Percentiles rank a stretch among this genome's conserved stretches.
These are phyloP conservation scores for Adineta ricciae DNA, from an alignment of 2,888 invertebrate genomes.

Conservation along the genomic window DNA sequence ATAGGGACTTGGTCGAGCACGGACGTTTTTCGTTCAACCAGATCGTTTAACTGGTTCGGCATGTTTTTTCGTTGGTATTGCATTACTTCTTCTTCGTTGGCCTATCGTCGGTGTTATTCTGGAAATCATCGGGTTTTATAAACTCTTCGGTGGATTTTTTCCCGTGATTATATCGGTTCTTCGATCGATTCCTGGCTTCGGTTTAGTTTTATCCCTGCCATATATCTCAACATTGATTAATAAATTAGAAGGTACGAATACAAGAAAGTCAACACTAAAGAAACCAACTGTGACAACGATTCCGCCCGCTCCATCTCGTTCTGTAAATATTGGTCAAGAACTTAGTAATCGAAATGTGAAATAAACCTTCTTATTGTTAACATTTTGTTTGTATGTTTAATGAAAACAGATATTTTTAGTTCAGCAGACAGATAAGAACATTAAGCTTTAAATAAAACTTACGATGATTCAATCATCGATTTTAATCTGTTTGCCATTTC, in stretches of 20 bases:
- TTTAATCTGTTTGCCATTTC: no score
- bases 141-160: constrained; percentile 6
- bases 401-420: neutral
- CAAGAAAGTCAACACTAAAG: neutral
- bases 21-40: neutral
- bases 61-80: constrained; percentile 11
- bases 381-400: neutral
- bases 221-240: neutral
- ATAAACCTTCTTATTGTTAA: neutral
- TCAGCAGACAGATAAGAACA: no score
- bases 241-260: neutral
- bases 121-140: constrained; percentile 10
- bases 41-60: constrained; percentile 1
- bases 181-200: neutral
- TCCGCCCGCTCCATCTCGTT: neutral
- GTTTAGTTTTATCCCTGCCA: neutral
- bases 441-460: no score
- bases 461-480: no score
- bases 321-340: neutral
- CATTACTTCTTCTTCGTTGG: constrained; percentile 4
- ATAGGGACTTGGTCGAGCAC: neutral
- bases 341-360: neutral
- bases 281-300: neutral
- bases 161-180: neutral
- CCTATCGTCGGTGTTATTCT: constrained; percentile 7